phyloP scores from a whole-genome alignment of 2,797 vertebrate genomes.

The Streptopelia turtur region DNA sequence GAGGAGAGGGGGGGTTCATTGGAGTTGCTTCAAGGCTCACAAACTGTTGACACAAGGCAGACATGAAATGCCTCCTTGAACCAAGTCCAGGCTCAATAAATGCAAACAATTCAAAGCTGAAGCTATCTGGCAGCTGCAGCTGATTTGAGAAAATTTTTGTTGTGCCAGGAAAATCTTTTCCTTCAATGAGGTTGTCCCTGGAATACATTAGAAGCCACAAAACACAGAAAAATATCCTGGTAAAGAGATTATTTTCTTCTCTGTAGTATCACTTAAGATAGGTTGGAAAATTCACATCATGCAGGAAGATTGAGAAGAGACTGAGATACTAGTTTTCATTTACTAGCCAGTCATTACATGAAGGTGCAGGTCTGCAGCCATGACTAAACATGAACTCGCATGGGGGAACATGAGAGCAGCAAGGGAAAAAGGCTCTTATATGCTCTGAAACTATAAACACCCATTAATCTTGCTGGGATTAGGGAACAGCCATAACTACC shows the following conservation, averaged over 20 bases:
- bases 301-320: not conserved
- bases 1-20: not conserved
- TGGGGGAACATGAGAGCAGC: not conserved
- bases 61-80: constrained; percentile 56
- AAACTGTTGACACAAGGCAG: constrained; percentile 62
- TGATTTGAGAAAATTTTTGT: constrained; percentile 34
- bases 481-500: not conserved
- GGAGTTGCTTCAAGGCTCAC: constrained; percentile 47
- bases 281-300: not conserved
- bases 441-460: not conserved
- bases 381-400: not conserved
- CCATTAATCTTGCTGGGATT: accelerated
- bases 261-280: constrained; percentile 21
- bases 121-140: constrained; percentile 60
- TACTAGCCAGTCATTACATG: not conserved
- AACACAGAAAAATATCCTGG: constrained; percentile 39
- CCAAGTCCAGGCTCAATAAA: constrained; percentile 53
- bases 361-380: not conserved
- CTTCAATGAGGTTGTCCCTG: constrained; percentile 44
- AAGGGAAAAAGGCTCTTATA: not conserved
- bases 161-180: constrained; percentile 61
- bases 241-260: constrained; percentile 40
- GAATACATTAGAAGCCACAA: constrained; percentile 46
- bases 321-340: not conserved
- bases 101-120: constrained; percentile 61